These are phyloP conservation scores for Caenorhabditis sinica DNA, from an alignment of 2,888 invertebrate species.

Conservation along the genomic window DNA sequence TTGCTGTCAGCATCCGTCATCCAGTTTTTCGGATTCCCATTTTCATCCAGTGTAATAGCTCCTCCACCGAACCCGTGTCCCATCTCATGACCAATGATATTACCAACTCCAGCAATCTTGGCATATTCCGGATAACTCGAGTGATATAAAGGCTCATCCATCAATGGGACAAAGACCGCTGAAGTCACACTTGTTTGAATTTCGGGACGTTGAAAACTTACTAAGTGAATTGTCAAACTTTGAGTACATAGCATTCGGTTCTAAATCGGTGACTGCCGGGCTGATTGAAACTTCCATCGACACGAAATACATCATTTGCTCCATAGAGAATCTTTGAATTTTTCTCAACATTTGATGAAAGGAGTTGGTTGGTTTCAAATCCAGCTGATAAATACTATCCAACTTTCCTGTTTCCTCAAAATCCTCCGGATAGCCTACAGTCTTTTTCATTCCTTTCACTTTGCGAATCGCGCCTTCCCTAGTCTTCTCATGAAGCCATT, in stretches of 20 bases:
- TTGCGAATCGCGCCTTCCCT: neutral
- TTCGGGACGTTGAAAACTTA: neutral
- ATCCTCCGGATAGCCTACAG: constrained; percentile 18
- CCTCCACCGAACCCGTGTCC: constrained; percentile 86
- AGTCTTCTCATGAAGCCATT: constrained; percentile 12
- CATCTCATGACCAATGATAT: constrained; percentile 8
- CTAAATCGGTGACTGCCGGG: neutral
- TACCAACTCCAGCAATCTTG: neutral
- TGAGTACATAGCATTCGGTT: neutral
- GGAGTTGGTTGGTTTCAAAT: neutral
- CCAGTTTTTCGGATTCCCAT: constrained; percentile 94
- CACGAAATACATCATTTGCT: neutral
- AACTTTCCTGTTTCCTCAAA: neutral
- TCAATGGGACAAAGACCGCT: neutral
- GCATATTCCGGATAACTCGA: constrained; percentile 8
- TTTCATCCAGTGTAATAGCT: constrained; percentile 89
- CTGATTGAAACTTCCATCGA: neutral
- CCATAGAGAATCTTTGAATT: neutral
- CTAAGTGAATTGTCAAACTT: neutral
- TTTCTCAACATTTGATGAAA: neutral
- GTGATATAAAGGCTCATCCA: neutral
- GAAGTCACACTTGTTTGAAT: neutral
- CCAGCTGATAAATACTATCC: neutral
- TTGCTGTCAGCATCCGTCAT: constrained; percentile 95
- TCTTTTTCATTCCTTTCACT: constrained; percentile 8